Evolutionary conservation across 2,888 invertebrate genomes (phyloP), one percentile per base, ranked within the genome.

Genomic region (Drosophila koepferae): DNA sequence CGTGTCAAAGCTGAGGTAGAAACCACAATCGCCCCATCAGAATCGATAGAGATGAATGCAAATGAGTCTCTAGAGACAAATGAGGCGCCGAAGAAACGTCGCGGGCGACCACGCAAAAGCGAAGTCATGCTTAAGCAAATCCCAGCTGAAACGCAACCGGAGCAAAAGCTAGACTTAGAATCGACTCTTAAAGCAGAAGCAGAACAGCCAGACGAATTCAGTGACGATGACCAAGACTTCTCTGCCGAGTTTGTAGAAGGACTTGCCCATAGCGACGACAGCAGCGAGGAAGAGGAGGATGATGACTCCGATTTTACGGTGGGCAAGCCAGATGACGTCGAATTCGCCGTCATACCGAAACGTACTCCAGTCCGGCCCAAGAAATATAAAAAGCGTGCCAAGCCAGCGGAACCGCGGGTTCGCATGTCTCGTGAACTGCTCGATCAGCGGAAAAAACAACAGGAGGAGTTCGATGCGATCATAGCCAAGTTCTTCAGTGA

Each of bases 341-440:
- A 84, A 20, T 91, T 88, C 36, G 91, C 92, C 2, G 83, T 90
- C 20, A 88, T 92, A 67, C 90, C 90, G n/a, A 91, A 91, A 65
- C 82, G 90, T 10, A 86, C 87, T 12, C 84, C 90, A 10, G 86
- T 91, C 28, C 89, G 91, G 8, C 91, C 91, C 10, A 91, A 92
- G 56, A 92, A 91, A 58, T 92, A 91, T 59, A 89, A 90, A 41
- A 91, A 91, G 60, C 83, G 92, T 1, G 72, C 77, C 40, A 92
- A 91, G 61, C 89, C 90, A 6, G 53, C 81, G 0, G 87, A 88
- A 20, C 90, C 91, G 8, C 91, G 89, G 20, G 86, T 89, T 28
- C 91, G 91, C 5, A 91, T 91, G 91, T 80, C 90, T 0, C 83
- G 90, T 0, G 91, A 92, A 38, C 81, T 91, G 58, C 82, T 92